A percentile compares a stretch with the other conserved stretches of the same genome.
Conservation (phyloP, 2,797 vertebrate genomes). For the Schizopygopsis malacanthus region DNA sequence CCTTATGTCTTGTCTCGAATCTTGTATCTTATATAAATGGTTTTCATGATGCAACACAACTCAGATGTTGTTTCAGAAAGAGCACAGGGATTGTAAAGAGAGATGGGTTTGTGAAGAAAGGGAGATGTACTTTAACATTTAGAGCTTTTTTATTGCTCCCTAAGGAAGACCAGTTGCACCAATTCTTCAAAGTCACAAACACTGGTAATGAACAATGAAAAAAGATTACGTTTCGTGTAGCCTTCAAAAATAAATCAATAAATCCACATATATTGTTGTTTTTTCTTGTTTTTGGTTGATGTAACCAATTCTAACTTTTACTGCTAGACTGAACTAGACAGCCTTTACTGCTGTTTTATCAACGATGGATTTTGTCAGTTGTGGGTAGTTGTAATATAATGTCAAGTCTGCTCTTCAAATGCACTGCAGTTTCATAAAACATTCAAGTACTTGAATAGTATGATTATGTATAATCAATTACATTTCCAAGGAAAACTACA, state of each 20-base stretch:
- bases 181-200: constrained; percentile 25
- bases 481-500: neutral
- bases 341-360: neutral
- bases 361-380: constrained; percentile 4
- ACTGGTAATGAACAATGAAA: constrained; percentile 32
- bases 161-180: neutral
- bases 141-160: neutral
- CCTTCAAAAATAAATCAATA: neutral
- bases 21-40: neutral
- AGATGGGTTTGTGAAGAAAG: constrained; percentile 19
- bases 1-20: neutral
- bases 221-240: neutral
- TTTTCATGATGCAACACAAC: constrained; percentile 10
- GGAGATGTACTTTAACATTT: constrained; percentile 9
- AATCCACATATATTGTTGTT: neutral
- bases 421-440: neutral
- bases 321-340: neutral
- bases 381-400: neutral
- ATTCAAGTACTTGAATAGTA: neutral
- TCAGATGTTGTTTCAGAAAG: neutral
- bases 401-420: neutral
- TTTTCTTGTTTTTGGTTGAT: neutral
- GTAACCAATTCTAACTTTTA: neutral
- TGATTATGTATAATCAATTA: neutral
- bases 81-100: constrained; percentile 17